Evolutionary conservation across 1,140 invertebrate genomes (phyloP), one percentile per base, ranked within the genome.

Genomic region (Nasonia vitripennis): DNA sequence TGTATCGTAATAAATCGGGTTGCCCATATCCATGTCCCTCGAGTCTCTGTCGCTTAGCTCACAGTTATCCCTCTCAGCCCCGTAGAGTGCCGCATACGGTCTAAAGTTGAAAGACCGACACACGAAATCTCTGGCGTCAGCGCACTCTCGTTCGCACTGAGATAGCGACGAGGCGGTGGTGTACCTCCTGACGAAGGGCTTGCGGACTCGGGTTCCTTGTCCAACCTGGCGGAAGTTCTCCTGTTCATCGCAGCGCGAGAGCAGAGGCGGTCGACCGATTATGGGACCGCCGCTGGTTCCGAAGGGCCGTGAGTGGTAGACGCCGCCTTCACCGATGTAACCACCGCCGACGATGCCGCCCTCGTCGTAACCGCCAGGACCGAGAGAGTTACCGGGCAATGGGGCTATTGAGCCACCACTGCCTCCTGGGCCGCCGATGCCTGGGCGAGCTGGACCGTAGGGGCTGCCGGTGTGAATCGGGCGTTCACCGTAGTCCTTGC

Each of bases 41-140:
- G 97, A 96, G 90, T 98, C 97, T 78, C 97, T 94, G 88, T 98
- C 97, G 89, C 97, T 98, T 1, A 98, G 93, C 91, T 98, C 97
- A 90, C 97, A 98, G 90, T 98, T 98, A 86, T 98, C 97, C 62
- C 96, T 93, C 79, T 96, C 95, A 0, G 95, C 95, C 10, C 95
- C 95, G 86, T 95, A 96, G 41, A 93, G 94, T 89, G 94, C 93
- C 55, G 95, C 93, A 74, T 91, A 92, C 0, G 91, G 89, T 94
- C 96, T 95, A 93, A 95, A 98, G 93, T 98, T 98, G 92, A 98
- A 98, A 17, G 97, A 97, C 89, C 92, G 88, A 89, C 97, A 98
- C n/a, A 97, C 95, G 89, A 98, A 98, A 89, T 98, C 97, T 87
- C 96, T 94, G 11, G 96, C 95, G 89, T 97, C 96, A 20, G 96